Percentiles rank a stretch among this genome's conserved stretches.
These are phyloP conservation scores for Trematocara unimaculatum DNA, from an alignment of 2,113 vertebrate genomes.

Conservation along the genomic window DNA sequence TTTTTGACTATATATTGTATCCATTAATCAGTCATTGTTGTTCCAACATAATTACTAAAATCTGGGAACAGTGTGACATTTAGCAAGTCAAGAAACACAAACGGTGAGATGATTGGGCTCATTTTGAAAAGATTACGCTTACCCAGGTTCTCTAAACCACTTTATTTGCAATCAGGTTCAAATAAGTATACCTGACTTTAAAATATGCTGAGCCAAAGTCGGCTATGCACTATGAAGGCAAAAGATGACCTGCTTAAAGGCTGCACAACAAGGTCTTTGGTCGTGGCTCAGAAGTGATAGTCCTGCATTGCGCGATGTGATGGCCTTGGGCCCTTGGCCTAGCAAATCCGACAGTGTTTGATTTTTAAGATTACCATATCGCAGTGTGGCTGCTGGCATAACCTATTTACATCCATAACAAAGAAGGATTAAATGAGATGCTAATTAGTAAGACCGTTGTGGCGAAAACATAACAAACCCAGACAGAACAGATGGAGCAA, in stretches of 20 bases:
- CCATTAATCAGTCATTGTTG: not conserved
- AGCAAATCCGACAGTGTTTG: not conserved
- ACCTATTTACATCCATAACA: not conserved
- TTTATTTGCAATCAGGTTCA: not conserved
- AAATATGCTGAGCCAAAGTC: not conserved
- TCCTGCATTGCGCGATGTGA: fast-evolving
- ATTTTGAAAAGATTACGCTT: fast-evolving
- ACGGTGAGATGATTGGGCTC: not conserved
- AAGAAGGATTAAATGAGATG: fast-evolving
- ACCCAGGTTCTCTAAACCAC: not conserved
- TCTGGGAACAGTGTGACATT: not conserved
- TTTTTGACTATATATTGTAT: not conserved
- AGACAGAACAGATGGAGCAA: not conserved
- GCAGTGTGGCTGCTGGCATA: not conserved
- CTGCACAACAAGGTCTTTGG: not conserved
- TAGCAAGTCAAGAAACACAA: not conserved
- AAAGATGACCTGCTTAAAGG: not conserved
- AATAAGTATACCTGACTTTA: not conserved
- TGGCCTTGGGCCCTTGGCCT: fast-evolving
- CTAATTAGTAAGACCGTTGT: not conserved
- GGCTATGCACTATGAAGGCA: not conserved
- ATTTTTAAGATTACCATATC: not conserved
- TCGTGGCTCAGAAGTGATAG: not conserved
- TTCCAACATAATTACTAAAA: not conserved
- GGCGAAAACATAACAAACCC: fast-evolving